Evolutionary conservation across 1,140 invertebrate species (phyloP), one percentile per base, ranked within the genome.

Genomic region (Glomeris maerens): DNA sequence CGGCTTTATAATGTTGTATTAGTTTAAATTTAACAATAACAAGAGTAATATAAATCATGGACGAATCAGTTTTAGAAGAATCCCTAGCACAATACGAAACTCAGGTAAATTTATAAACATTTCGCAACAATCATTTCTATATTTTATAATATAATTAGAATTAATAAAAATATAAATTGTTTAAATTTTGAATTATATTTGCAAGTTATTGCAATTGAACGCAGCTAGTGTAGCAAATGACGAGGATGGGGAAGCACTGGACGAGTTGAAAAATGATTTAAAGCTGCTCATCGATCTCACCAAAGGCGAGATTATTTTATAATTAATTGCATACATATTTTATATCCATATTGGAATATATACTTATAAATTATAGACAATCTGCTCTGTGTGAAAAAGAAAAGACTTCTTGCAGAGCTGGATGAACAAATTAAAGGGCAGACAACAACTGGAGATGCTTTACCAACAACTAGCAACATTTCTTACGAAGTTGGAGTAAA

Each of bases 71-170:
- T 5, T 21, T 42, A 21, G 40, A 4, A 21, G 20, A 4, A 21
- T 21, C 20, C 5, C 20, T 42, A 21, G 25, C 20, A 42, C 17
- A 4, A 10, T 42, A 42, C 25, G 40, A 42, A 42, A 17, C 4
- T 4, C 40, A 42, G 40, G 40, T 42, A 42, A 5, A 21, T 5
- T 42, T 4, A 21, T 42, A 10, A 17, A 7, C 5, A 5, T 7
- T 17, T 42, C 5, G 10, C 17, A 42, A 42, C 17, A 17, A 42
- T 10, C 25, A 21, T 5, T 42, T 17, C 20, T 5, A 7, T 5
- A 42, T n/a, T n/a, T n/a, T n/a, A n/a, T n/a, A 42, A 42, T 42
- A 5, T 21, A 42, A 4, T 42, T 42, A n/a, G n/a, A n/a, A n/a
- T n/a, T n/a, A n/a, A n/a, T n/a, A n/a, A n/a, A n/a, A n/a, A n/a